Percentiles rank a stretch among this genome's conserved stretches.
These are phyloP conservation scores for Bombus waltoni DNA, from an alignment of 1,140 invertebrate species.

Conservation along the genomic window DNA sequence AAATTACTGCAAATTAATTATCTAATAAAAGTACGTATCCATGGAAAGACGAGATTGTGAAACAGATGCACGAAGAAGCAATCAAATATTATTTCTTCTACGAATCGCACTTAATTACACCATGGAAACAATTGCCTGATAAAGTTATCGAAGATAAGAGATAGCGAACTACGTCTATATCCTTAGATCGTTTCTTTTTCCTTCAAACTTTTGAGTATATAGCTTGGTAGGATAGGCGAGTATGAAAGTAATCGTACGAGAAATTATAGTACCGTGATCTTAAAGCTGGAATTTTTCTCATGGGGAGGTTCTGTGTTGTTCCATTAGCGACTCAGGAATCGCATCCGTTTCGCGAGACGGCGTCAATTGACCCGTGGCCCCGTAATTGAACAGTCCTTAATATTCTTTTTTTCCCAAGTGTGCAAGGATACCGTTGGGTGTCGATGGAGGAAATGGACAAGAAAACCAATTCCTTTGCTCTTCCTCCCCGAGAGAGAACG, in stretches of 20 bases:
- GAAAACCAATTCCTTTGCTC: conserved; percentile 30
- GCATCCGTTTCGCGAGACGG: background rate
- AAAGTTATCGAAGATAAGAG: too few species aligned
- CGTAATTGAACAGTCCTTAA: conserved; percentile 33
- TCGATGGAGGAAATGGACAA: conserved; percentile 21
- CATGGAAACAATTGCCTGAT: too few species aligned
- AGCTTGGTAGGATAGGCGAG: too few species aligned
- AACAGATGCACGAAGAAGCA: too few species aligned
- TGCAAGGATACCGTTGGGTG: background rate
- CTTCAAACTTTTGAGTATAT: too few species aligned
- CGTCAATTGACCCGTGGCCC: conserved; percentile 16
- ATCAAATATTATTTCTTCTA: too few species aligned
- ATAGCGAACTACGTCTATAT: too few species aligned
- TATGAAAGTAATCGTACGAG: background rate
- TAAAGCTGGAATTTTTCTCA: background rate
- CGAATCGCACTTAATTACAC: too few species aligned
- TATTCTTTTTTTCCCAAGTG: background rate
- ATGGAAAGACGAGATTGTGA: too few species aligned
- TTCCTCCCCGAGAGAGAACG: background rate
- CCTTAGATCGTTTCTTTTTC: too few species aligned
- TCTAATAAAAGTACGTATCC: too few species aligned
- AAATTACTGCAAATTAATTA: too few species aligned
- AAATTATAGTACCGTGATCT: background rate
- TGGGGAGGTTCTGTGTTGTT: background rate
- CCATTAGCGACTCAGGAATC: background rate